phyloP scores from a whole-genome alignment of 2,888 invertebrate genomes.

The Idaea straminata region DNA sequence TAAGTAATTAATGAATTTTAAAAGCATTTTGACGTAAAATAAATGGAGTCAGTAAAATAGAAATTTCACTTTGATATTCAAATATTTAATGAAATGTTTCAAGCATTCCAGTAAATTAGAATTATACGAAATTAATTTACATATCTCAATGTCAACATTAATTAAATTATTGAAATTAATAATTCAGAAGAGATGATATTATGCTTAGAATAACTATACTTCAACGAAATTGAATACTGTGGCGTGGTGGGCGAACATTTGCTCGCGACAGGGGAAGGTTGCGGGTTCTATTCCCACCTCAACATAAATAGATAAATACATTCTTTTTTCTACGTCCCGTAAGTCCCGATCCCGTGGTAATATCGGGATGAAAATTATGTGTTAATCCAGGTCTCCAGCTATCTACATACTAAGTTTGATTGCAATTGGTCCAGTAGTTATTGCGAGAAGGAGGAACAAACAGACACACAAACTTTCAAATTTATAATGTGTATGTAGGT shows the following conservation, averaged over 20 bases:
- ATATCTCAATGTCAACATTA: not conserved
- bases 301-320: not conserved
- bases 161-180: not conserved
- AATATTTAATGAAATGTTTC: not conserved
- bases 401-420: too few relatives aligned
- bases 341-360: not conserved
- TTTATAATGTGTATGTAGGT: not conserved
- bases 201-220: not conserved
- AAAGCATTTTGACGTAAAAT: too few relatives aligned
- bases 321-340: not conserved
- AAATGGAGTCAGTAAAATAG: too few relatives aligned
- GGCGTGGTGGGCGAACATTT: too few relatives aligned
- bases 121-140: not conserved
- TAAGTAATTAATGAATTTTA: conserved; percentile 6
- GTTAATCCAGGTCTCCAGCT: too few relatives aligned
- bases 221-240: too few relatives aligned
- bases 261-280: too few relatives aligned
- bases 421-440: too few relatives aligned
- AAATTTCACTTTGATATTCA: not conserved
- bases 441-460: too few relatives aligned
- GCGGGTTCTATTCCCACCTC: not conserved
- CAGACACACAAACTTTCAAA: too few relatives aligned
- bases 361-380: too few relatives aligned
- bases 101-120: not conserved
- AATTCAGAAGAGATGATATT: not conserved